Percentiles rank a stretch among this genome's conserved stretches.
phyloP scores from a whole-genome alignment of 2,888 invertebrate species.

The Abrostola tripartita region DNA sequence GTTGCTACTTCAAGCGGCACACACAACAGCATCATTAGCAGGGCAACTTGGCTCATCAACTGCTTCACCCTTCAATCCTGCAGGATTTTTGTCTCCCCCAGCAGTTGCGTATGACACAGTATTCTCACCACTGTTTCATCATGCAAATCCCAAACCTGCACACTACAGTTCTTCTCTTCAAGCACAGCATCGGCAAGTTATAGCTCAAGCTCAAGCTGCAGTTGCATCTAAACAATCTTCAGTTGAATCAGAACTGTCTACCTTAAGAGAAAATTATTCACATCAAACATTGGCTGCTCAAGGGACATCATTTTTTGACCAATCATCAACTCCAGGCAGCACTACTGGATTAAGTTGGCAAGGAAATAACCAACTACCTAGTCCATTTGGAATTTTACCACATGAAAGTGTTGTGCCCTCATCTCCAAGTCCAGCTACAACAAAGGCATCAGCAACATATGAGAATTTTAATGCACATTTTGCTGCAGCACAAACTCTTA shows the following conservation, averaged over 20 bases:
- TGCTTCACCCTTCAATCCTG: constrained; percentile 91
- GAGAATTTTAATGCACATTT: constrained; percentile 92
- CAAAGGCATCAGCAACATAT: constrained; percentile 89
- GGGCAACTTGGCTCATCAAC: constrained; percentile 89
- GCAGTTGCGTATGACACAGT: constrained; percentile 94
- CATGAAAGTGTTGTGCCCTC: constrained; percentile 93
- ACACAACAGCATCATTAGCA: constrained; percentile 89
- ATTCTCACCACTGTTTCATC: constrained; percentile 94
- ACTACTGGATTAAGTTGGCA: constrained; percentile 91
- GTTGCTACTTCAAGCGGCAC: constrained; percentile 90
- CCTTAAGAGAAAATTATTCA: constrained; percentile 89
- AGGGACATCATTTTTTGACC: constrained; percentile 91
- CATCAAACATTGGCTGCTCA: constrained; percentile 89
- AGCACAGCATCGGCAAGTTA: constrained; percentile 91
- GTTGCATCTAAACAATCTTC: constrained; percentile 88
- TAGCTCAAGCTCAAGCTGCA: constrained; percentile 87
- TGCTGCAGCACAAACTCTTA: constrained; percentile 89
- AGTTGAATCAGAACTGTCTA: constrained; percentile 88
- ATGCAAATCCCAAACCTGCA: constrained; percentile 92
- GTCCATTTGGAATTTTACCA: constrained; percentile 93
- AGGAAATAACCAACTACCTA: constrained; percentile 91
- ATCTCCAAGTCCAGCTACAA: constrained; percentile 89
- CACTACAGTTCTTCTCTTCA: constrained; percentile 91
- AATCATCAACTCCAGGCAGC: constrained; percentile 86
- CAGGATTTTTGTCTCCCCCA: constrained; percentile 92